Conservation (phyloP, 2,797 vertebrate genomes). For the Carcharodon carcharias region DNA sequence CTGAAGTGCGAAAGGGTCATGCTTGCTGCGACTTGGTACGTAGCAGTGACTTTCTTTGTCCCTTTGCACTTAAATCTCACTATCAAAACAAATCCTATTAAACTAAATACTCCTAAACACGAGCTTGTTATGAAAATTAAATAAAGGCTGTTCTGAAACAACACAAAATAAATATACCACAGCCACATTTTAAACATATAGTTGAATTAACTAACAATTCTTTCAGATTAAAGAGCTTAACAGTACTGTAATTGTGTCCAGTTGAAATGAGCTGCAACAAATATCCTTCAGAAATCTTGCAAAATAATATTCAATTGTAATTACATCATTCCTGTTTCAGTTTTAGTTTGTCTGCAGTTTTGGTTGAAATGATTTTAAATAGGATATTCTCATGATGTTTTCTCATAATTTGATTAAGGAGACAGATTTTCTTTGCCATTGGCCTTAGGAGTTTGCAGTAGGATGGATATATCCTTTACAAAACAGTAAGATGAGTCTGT, state of each 20-base stretch:
- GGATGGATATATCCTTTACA: neutral
- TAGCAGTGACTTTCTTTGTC: neutral
- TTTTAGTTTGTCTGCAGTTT: neutral
- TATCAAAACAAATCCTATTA: neutral
- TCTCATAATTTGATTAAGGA: neutral
- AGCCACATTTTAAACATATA: neutral
- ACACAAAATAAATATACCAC: neutral
- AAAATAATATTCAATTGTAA: conserved; percentile 1
- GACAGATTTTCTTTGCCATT: neutral
- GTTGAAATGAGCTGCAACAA: neutral
- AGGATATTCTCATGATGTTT: neutral
- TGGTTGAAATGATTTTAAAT: neutral
- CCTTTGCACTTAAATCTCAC: neutral
- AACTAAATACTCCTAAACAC: neutral
- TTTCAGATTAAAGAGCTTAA: neutral
- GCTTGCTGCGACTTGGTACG: too few relatives aligned
- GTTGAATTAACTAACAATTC: neutral
- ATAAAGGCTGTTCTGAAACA: neutral
- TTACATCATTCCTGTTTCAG: neutral
- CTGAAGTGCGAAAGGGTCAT: neutral
- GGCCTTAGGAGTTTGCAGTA: neutral
- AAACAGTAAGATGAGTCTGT: too few relatives aligned
- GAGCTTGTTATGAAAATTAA: neutral
- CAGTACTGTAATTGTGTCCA: neutral
- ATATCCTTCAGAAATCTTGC: neutral